Evolutionary conservation across 1,140 invertebrate species (phyloP), one percentile per base, ranked within the genome.

Genomic region (Drosophila persimilis): DNA sequence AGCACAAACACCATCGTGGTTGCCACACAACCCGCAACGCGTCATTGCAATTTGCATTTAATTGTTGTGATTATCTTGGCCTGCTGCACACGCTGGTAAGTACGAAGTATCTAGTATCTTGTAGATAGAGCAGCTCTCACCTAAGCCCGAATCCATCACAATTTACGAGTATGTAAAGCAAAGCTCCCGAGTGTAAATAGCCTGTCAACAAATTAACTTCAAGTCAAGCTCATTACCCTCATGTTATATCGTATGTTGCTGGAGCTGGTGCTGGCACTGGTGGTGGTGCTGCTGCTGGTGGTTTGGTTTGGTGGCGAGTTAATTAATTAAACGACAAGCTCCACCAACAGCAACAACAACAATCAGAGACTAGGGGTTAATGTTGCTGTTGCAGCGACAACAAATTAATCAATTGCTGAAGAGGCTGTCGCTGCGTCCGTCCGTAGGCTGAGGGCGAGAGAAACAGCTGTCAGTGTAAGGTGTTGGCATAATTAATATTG

Each of bases 31-130:
- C 39, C 70, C 41, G 57, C 76, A 51, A 72, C 71, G 59, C 73
- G 63, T 48, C 84, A 80, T 78, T 81, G 66, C 81, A 84, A 90
- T 90, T 90, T 90, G 86, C 86, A 90, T 90, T 86, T 90, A 90
- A 90, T 90, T 90, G 77, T 90, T 90, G 81, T 90, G 81, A 90
- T 90, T 90, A 90, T 90, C 88, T 90, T 90, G 88, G 86, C 86
- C 81, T 90, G 86, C 72, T 89, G 88, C 86, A 90, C 88, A 83
- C 81, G 81, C 57, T 83, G 86, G 86, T 90, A 77, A 85, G 86
- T 83, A 54, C 26, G 31, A 35, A 35, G 31, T 73, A 46, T 56
- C 56, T 67, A 55, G 56, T 24, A 62, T 56, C 56, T 69, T 58
- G 56, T 24, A 62, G 52, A 60, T 67, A 67, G 58, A 62, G 11